Evolutionary conservation across 2,797 vertebrate genomes (phyloP).

Genomic region (Coregonus sp.): DNA sequence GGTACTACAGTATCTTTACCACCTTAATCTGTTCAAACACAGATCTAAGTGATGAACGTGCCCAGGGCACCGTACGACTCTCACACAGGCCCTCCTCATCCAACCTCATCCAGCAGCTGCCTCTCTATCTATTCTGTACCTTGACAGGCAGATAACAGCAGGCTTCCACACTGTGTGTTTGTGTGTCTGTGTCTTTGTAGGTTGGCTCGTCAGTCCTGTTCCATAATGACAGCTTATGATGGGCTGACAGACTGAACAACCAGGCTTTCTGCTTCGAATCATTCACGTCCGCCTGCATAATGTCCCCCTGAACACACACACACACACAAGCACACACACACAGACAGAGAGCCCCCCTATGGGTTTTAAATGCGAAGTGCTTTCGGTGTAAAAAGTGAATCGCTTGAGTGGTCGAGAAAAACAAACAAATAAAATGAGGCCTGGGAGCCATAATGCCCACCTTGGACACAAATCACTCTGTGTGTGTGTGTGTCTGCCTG

Average conservation of each 20-base stretch:
- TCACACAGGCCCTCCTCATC: background rate
- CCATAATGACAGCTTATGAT: background rate
- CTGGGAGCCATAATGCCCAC: slow-evolving; percentile 34
- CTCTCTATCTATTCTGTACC: background rate
- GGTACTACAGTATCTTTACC: background rate
- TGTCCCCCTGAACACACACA: background rate
- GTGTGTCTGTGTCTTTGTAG: slow-evolving; percentile 6
- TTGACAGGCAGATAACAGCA: too few relatives aligned
- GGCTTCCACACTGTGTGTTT: background rate
- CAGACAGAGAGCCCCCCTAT: slow-evolving; percentile 26
- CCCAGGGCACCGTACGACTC: background rate
- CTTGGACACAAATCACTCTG: slow-evolving; percentile 29
- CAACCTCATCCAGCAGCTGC: background rate
- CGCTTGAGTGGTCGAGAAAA: slow-evolving; percentile 46
- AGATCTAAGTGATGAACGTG: background rate
- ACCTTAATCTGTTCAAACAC: background rate
- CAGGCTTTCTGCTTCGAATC: background rate
- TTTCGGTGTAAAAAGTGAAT: slow-evolving; percentile 39
- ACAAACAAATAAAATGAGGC: slow-evolving; percentile 60
- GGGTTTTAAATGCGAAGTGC: slow-evolving; percentile 48
- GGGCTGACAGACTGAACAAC: slow-evolving; percentile 13
- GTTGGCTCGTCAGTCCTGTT: too few relatives aligned
- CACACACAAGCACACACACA: background rate
- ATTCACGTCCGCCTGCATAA: background rate
- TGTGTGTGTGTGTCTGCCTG: slow-evolving; percentile 50